Evolutionary conservation across 2,888 invertebrate species (phyloP).

Genomic region (Atethmia centrago): DNA sequence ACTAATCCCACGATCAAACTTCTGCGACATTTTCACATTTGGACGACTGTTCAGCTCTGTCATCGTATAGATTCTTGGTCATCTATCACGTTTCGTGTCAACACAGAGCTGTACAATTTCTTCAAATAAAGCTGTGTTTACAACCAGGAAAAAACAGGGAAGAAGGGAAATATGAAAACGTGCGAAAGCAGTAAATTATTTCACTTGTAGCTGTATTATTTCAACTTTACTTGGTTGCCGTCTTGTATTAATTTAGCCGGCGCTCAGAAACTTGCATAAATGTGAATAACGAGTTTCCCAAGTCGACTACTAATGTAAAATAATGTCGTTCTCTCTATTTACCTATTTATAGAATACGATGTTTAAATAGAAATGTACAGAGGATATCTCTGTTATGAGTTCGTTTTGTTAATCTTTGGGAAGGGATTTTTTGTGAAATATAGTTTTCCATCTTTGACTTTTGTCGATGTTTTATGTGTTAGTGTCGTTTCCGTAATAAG

Average conservation of each 20-base stretch:
- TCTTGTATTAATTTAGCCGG: conserved; percentile 67
- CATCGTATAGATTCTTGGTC: conserved; percentile 30
- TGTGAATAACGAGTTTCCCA: conserved; percentile 77
- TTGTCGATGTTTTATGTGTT: background rate
- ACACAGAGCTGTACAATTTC: conserved; percentile 51
- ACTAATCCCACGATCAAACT: conserved; percentile 36
- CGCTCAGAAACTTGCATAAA: conserved; percentile 75
- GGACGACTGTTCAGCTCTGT: conserved; percentile 26
- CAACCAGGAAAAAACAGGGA: background rate
- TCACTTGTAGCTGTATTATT: conserved; percentile 68
- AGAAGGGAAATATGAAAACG: conserved; percentile 49
- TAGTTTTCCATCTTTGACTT: background rate
- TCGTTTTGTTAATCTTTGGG: background rate
- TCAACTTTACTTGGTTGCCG: conserved; percentile 69
- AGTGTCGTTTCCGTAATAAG: background rate
- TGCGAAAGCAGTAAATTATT: conserved; percentile 65
- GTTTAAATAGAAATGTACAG: conserved; percentile 9
- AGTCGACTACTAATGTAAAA: conserved; percentile 74
- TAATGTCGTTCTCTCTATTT: conserved; percentile 65
- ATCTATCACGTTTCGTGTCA: conserved; percentile 55
- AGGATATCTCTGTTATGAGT: background rate
- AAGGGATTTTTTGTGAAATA: background rate
- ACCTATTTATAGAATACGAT: conserved; percentile 17
- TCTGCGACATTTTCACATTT: conserved; percentile 42
- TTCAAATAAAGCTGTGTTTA: conserved; percentile 34